These are phyloP conservation scores for Acronicta psi DNA, from an alignment of 2,888 invertebrate species.

Conservation along the genomic window DNA sequence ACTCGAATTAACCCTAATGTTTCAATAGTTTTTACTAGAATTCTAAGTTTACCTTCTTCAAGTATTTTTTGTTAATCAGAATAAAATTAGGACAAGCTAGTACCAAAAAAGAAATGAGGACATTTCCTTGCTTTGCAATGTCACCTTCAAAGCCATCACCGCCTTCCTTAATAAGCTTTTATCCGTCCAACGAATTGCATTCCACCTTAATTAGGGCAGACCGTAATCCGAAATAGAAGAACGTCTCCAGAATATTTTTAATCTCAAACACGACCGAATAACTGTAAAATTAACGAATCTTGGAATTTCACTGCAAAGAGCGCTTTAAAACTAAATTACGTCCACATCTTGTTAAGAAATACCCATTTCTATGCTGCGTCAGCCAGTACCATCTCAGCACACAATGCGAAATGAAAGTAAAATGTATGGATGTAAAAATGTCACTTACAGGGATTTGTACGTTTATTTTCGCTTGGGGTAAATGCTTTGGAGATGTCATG, in stretches of 20 bases:
- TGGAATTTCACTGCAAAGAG: slow-evolving; percentile 6
- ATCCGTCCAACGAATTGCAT: slow-evolving; percentile 17
- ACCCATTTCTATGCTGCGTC: slow-evolving; percentile 34
- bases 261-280: slow-evolving; percentile 27
- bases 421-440: slow-evolving; percentile 53
- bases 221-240: slow-evolving; percentile 24
- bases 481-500: slow-evolving; percentile 32
- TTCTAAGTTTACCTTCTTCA: too few species aligned
- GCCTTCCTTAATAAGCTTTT: slow-evolving; percentile 10
- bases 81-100: not conserved
- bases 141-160: slow-evolving; percentile 4
- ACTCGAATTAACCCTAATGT: too few species aligned
- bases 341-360: slow-evolving; percentile 38
- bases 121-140: not conserved
- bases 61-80: not conserved
- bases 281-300: slow-evolving; percentile 47
- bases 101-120: not conserved
- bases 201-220: slow-evolving; percentile 32
- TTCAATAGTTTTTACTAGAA: too few species aligned
- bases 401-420: slow-evolving; percentile 49
- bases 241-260: slow-evolving; percentile 32
- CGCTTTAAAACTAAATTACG: slow-evolving; percentile 40
- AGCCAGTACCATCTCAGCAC: slow-evolving; percentile 19
- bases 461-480: slow-evolving; percentile 43
- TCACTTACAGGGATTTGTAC: slow-evolving; percentile 52